phyloP scores from a whole-genome alignment of 1,140 invertebrate species.

The Panagrolaimus sp. region DNA sequence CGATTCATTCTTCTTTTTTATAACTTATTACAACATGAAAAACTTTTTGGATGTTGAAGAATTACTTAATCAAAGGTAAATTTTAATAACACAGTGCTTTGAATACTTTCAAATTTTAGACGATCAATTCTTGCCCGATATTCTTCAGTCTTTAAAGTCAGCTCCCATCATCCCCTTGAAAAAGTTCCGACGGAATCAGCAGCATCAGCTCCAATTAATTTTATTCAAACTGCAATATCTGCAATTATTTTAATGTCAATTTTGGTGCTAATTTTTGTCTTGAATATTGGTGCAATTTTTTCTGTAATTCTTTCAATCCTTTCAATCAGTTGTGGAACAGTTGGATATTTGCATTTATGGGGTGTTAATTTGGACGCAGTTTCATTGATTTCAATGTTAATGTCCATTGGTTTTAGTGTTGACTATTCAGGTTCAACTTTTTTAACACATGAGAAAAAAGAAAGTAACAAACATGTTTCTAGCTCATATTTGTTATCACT shows the following conservation, averaged over 20 bases:
- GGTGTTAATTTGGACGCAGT: constrained; percentile 53
- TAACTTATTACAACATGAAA: constrained; percentile 50
- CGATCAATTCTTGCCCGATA: constrained; percentile 41
- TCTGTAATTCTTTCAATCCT: constrained; percentile 51
- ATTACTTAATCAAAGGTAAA: constrained; percentile 26
- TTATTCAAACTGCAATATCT: constrained; percentile 50
- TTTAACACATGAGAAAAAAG: no score
- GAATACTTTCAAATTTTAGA: no score
- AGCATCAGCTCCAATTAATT: constrained; percentile 47
- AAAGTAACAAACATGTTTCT: no score
- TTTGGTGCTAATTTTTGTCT: constrained; percentile 48
- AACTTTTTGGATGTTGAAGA: constrained; percentile 49
- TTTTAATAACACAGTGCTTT: no score
- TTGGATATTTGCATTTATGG: constrained; percentile 52
- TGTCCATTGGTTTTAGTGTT: constrained; percentile 50
- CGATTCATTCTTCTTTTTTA: constrained; percentile 48
- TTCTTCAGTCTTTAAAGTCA: constrained; percentile 31
- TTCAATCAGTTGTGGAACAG: constrained; percentile 50
- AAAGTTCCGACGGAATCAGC: constrained; percentile 55
- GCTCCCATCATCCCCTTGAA: constrained; percentile 51
- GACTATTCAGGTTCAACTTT: constrained; percentile 40
- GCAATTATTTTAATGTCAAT: constrained; percentile 51
- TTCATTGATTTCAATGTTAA: constrained; percentile 51
- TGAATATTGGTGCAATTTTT: constrained; percentile 50
- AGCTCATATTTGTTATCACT: constrained; percentile 54